Evolutionary conservation across 2,888 invertebrate genomes (phyloP).

Genomic region (Volucella inflata): DNA sequence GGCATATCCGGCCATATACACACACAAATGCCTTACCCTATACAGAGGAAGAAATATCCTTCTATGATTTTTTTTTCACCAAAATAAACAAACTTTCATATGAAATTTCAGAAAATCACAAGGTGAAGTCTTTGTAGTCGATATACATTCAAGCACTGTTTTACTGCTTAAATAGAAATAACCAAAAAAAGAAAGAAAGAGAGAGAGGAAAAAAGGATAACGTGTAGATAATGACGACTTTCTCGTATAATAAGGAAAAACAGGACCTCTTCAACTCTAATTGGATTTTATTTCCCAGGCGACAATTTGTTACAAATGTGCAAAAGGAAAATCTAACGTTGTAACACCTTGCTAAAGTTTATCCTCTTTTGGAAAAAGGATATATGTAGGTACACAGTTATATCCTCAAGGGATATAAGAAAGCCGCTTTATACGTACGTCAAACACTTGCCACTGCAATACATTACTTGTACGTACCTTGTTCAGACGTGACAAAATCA

Average conservation of each 20-base stretch:
- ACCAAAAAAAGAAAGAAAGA: no score
- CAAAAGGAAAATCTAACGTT: slow-evolving; percentile 40
- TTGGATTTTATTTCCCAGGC: slow-evolving; percentile 64
- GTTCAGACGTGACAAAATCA: slow-evolving; percentile 52
- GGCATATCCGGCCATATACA: no score
- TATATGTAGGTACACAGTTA: slow-evolving; percentile 21
- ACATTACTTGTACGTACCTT: slow-evolving; percentile 42
- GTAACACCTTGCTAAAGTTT: not conserved
- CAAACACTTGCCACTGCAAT: slow-evolving; percentile 16
- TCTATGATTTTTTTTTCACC: no score
- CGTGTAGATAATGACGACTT: no score
- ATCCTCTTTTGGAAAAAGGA: not conserved
- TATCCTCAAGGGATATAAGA: not conserved
- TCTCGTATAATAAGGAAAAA: not conserved
- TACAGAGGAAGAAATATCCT: no score
- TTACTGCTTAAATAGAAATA: no score
- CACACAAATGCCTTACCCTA: no score
- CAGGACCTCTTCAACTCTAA: slow-evolving; percentile 58
- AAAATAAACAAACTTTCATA: no score
- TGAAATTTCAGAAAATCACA: no score
- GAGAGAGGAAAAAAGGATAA: no score
- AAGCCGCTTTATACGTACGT: slow-evolving; percentile 32
- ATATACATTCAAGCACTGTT: no score
- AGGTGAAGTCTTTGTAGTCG: no score
- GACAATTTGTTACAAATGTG: slow-evolving; percentile 60